Base-by-base conservation (phyloP, 2,797 vertebrate genomes). In the Pipistrellus pipistrellus region DNA sequence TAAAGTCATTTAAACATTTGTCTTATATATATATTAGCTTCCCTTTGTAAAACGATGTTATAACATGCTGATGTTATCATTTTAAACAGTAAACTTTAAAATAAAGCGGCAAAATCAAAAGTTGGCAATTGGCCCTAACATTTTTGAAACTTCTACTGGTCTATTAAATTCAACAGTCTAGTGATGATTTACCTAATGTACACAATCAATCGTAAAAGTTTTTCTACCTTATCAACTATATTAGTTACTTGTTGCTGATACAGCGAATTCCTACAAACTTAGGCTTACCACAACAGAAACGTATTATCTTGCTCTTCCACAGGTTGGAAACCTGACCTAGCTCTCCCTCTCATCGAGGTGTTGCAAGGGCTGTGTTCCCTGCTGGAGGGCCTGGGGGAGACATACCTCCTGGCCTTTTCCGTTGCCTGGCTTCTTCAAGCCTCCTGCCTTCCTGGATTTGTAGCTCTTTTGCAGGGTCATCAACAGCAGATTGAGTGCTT, bases 81-180 rank as follows among this genome's bases (percentile, higher is more conserved):
- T 81, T 82, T 78, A 68, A 96, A 10, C 38, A 90, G 27, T 62
- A 59, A 59, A 66, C 3, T 85, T 78, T 94, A 88, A 48, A 91
- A 88, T 82, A 77, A 92, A 25, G 27, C 15, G 72, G 59, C 35
- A 93, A 86, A 94, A 81, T 72, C 32, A 38, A 94, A 88, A 84
- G 18, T 14, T 81, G 62, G 23, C 23, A 55, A 25, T 83, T 89
- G 85, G 66, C 20, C 23, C 20, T n/a, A 75, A 53, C 20, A 77
- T 18, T 57, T 75, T 59, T 53, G 11, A 21, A 78, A 91, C 46
- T 83, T 84, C 55, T 93, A 72, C n/a, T 94, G 27, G 23, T 64
- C n/a, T 90, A 71, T 88, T 78, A 93, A 94, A 88, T 71, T 91
- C n/a, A 38, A 4, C 78, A 93, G 18, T 27, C 90, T 76, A 85